Evolutionary conservation across 2,888 invertebrate genomes (phyloP).

Genomic region (Ganaspis brasiliensis): DNA sequence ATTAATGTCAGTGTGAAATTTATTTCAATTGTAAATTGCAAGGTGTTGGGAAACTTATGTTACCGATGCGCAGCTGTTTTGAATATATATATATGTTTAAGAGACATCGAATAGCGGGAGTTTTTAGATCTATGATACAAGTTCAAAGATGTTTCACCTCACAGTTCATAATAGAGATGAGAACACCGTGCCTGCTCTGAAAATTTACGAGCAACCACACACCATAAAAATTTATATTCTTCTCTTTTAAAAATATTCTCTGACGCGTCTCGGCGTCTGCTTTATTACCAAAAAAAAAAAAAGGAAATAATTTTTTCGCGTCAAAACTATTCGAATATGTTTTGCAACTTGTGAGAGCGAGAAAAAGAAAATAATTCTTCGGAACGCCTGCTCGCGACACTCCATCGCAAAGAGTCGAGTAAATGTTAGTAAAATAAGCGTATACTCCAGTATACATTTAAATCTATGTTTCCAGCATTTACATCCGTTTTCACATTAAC

Average conservation of each 20-base stretch:
- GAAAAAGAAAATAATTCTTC: slow-evolving; percentile 23
- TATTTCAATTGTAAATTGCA: neutral
- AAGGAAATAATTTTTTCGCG: neutral
- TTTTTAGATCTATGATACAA: slow-evolving; percentile 26
- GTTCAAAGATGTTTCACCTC: slow-evolving; percentile 19
- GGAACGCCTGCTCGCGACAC: slow-evolving; percentile 19
- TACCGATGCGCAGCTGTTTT: slow-evolving; percentile 1
- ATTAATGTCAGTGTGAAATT: neutral
- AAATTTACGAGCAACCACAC: slow-evolving; percentile 17
- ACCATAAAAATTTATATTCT: slow-evolving; percentile 19
- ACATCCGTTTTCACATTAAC: neutral
- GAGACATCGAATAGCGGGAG: slow-evolving; percentile 11
- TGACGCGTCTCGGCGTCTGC: neutral
- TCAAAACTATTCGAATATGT: slow-evolving; percentile 21
- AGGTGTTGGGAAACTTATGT: neutral
- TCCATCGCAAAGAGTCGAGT: neutral
- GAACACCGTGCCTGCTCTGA: neutral
- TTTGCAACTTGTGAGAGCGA: slow-evolving; percentile 3
- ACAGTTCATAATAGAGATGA: slow-evolving; percentile 5
- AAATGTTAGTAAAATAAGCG: slow-evolving; percentile 16
- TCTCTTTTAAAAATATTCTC: neutral
- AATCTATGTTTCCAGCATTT: slow-evolving; percentile 19
- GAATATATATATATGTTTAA: neutral
- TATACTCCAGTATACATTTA: neutral
- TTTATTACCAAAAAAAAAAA: neutral